Evolutionary conservation across 2,113 vertebrate genomes (phyloP), one percentile per base, ranked within the genome.

Genomic region (Sitta europaea): DNA sequence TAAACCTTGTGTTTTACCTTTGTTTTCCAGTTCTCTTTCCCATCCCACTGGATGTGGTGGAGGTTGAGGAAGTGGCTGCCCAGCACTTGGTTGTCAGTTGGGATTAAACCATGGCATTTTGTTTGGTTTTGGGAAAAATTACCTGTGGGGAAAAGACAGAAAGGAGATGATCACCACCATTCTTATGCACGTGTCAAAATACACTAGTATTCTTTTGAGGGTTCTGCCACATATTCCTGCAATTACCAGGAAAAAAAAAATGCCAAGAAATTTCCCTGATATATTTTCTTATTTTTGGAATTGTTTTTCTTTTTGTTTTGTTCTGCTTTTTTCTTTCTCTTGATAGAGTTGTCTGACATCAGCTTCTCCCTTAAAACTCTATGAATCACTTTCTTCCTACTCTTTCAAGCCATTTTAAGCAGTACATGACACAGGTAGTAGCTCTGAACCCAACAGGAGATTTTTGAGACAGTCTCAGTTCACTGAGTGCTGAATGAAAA

Each of bases 391-490:
- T 86, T 71, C 20, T 62, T 82, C 73, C 71, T 81, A 35, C 35
- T n/a, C 33, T 16, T 81, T 78, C 57, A 61, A 43, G 71, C 43
- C 27, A 70, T 38, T 87, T 83, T 75, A 80, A 67, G 31, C 27
- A 86, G 61, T 81, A 25, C 25, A 53, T 5, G 11, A 29, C n/a
- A 47, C 70, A 89, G 84, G 90, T 92, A 81, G 92, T 77, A 87
- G 87, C 25, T 92, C 42, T 79, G 35, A 86, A 95, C 55, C 50
- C 51, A 66, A 27, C 22, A 48, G 89, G 68, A 85, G 61, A 84
- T 88, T 96, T 95, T 94, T 93, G 95, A 96, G 58, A 81, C 50
- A 77, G 90, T 95, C 67, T 96, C 90, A 95, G 73, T 74, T 97
- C 89, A 90, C 40, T 74, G 72, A 94, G 33, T 71, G 55, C 84